Percentiles rank a stretch among this genome's conserved stretches.
Evolutionary conservation across 2,113 vertebrate species (phyloP).

Genomic region (Tragulus kanchil): DNA sequence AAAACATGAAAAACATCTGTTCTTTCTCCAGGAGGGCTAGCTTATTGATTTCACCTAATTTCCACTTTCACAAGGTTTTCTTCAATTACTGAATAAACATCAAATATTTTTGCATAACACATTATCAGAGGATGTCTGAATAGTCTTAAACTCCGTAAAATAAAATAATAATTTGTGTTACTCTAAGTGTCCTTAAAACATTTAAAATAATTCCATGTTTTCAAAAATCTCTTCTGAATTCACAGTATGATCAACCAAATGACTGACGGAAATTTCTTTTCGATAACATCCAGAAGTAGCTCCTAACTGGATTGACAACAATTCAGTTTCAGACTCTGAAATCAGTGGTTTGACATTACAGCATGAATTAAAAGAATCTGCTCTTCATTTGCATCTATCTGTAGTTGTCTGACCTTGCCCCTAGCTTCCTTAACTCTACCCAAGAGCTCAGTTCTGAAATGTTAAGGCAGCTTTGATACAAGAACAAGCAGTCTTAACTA

Average conservation of each 20-base stretch:
- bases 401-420: neutral
- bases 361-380: neutral
- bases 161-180: neutral
- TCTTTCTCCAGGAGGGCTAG: neutral
- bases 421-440: neutral
- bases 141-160: neutral
- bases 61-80: neutral
- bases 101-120: neutral
- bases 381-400: neutral
- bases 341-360: neutral
- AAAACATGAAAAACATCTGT: neutral
- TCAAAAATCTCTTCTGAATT: neutral
- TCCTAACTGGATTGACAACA: neutral
- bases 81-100: neutral
- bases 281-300: neutral
- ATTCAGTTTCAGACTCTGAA: neutral
- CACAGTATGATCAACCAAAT: neutral
- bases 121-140: neutral
- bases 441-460: neutral
- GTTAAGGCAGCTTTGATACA: neutral
- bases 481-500: neutral
- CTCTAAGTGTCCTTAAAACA: neutral
- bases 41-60: neutral
- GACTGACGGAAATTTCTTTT: neutral
- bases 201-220: neutral